Percentiles rank a stretch among this genome's conserved stretches.
These are phyloP conservation scores for Beaufortia kweichowensis DNA, from an alignment of 2,113 vertebrate genomes.

Conservation along the genomic window DNA sequence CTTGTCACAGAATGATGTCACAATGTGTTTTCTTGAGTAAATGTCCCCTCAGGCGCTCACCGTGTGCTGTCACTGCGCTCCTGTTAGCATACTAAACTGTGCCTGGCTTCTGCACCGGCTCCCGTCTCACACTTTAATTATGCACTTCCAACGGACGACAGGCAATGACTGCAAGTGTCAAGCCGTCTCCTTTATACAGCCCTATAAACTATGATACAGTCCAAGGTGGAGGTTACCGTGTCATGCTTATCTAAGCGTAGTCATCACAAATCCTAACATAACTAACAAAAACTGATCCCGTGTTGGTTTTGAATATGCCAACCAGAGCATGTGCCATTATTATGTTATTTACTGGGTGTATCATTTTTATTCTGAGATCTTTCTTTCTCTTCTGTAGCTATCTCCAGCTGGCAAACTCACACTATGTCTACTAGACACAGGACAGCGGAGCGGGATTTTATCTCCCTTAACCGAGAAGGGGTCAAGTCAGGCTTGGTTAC, in stretches of 20 bases:
- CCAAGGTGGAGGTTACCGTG: not conserved
- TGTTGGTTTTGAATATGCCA: constrained; percentile 3
- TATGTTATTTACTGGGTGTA: not conserved
- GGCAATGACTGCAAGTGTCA: constrained; percentile 29
- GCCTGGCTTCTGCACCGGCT: constrained; percentile 40
- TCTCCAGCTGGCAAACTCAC: constrained; percentile 78
- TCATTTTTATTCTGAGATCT: not conserved
- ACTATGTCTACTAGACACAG: constrained; percentile 42
- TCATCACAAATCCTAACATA: not conserved
- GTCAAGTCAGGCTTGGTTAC: constrained; percentile 78
- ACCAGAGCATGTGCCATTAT: not conserved
- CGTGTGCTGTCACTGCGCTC: constrained; percentile 37
- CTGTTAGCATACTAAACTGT: constrained; percentile 45
- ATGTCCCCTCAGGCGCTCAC: constrained; percentile 32
- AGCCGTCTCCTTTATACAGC: constrained; percentile 26
- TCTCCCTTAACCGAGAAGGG: constrained; percentile 77
- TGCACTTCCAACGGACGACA: constrained; percentile 33
- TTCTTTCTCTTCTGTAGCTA: constrained; percentile 63
- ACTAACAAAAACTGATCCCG: not conserved
- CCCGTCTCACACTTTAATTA: constrained; percentile 49
- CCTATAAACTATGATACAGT: constrained; percentile 1
- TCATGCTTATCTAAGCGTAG: constrained; percentile 23
- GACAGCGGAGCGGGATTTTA: constrained; percentile 69
- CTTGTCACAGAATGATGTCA: constrained; percentile 41
- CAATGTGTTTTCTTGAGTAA: constrained; percentile 36